phyloP scores from a whole-genome alignment of 2,797 vertebrate genomes.

The Danio kyathit region DNA sequence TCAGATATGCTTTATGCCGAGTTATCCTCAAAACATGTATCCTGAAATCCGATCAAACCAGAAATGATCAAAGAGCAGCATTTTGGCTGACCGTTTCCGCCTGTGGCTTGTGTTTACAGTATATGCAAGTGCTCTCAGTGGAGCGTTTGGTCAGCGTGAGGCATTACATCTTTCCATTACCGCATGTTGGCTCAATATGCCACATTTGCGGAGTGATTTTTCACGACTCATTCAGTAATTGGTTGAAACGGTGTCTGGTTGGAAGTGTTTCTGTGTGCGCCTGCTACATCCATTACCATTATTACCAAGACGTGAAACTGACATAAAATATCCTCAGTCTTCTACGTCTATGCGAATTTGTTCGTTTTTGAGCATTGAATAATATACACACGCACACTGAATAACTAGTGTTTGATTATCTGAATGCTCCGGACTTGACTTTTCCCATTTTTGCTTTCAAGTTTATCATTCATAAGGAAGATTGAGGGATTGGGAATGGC shows the following conservation, averaged over 20 bases:
- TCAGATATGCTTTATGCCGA: background rate
- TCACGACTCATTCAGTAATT: constrained; percentile 29
- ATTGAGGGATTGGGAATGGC: constrained; percentile 10
- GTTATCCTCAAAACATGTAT: background rate
- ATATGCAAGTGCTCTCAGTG: constrained; percentile 25
- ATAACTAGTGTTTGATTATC: background rate
- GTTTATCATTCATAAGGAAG: constrained; percentile 21
- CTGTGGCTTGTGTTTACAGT: constrained; percentile 24
- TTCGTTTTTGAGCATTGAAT: background rate
- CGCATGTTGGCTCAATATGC: constrained; percentile 1
- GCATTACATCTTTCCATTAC: constrained; percentile 38
- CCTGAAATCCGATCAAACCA: background rate
- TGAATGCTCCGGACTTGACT: background rate
- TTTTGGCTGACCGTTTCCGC: background rate
- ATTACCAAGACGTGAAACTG: constrained; percentile 6
- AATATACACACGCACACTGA: background rate
- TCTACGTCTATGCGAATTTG: background rate
- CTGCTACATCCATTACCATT: constrained; percentile 29
- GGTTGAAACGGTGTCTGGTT: constrained; percentile 33
- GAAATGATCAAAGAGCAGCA: background rate
- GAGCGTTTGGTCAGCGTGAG: constrained; percentile 21
- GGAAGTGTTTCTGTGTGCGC: constrained; percentile 3
- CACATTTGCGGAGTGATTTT: constrained; percentile 6
- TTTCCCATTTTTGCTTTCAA: constrained; percentile 11
- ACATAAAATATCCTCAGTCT: constrained; percentile 14